Conservation (phyloP, 2,888 invertebrate species). For the Nesidiocoris tenuis region DNA sequence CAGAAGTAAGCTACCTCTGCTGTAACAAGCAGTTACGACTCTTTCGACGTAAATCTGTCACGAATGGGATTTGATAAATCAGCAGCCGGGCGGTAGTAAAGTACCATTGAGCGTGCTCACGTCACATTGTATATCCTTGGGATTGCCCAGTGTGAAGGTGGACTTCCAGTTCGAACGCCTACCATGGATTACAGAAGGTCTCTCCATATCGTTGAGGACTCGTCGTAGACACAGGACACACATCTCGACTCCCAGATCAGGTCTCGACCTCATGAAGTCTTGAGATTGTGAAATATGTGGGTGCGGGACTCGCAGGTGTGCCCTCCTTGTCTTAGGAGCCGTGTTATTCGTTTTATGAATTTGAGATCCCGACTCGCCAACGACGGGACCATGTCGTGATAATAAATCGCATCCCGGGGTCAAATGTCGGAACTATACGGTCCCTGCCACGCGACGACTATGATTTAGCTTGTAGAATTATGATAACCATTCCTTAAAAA, state of each 20-base stretch:
- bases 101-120: neutral
- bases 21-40: too few relatives aligned
- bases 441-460: too few relatives aligned
- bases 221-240: neutral
- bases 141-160: neutral
- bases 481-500: too few relatives aligned
- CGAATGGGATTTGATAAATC: neutral
- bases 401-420: neutral
- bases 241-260: neutral
- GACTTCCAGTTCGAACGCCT: neutral
- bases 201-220: neutral
- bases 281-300: neutral
- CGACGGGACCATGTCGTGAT: neutral
- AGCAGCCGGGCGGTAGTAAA: neutral
- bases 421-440: neutral
- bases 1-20: too few relatives aligned
- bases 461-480: too few relatives aligned
- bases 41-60: too few relatives aligned
- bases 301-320: neutral
- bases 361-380: neutral
- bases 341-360: neutral
- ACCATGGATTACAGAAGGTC: neutral
- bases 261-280: neutral
- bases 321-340: neutral
- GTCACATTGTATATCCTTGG: neutral